Evolutionary conservation across 2,797 vertebrate genomes (phyloP).

Genomic region (Chiloscyllium punctatum): DNA sequence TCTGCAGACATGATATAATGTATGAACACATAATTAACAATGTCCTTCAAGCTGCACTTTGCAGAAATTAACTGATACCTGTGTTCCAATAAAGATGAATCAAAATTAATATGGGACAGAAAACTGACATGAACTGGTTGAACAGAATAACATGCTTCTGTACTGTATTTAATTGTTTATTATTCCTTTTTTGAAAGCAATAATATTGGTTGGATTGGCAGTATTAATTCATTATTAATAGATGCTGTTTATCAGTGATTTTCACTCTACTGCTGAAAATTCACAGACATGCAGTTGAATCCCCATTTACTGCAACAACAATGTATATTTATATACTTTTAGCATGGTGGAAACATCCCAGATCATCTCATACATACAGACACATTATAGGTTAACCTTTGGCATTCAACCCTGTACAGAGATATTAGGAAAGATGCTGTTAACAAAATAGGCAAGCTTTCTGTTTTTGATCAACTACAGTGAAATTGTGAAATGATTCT

Average conservation of each 20-base stretch:
- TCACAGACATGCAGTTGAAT: neutral
- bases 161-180: neutral
- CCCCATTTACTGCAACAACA: neutral
- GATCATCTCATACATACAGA: neutral
- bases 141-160: no score
- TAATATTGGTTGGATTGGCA: neutral
- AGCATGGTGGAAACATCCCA: neutral
- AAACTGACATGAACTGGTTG: no score
- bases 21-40: neutral
- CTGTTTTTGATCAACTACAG: neutral
- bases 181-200: neutral
- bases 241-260: neutral
- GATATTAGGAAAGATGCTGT: neutral
- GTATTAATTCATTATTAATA: neutral
- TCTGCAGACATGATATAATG: neutral
- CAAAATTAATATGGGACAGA: neutral
- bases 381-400: neutral
- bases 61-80: neutral
- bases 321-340: neutral
- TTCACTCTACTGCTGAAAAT: neutral
- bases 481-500: neutral
- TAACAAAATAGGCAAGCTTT: neutral
- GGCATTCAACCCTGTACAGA: neutral
- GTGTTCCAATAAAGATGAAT: neutral
- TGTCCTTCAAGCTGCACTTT: neutral